A percentile compares a stretch with the other conserved stretches of the same genome.
Evolutionary conservation across 2,113 vertebrate species (phyloP).

Genomic region (Entelurus aequoreus): DNA sequence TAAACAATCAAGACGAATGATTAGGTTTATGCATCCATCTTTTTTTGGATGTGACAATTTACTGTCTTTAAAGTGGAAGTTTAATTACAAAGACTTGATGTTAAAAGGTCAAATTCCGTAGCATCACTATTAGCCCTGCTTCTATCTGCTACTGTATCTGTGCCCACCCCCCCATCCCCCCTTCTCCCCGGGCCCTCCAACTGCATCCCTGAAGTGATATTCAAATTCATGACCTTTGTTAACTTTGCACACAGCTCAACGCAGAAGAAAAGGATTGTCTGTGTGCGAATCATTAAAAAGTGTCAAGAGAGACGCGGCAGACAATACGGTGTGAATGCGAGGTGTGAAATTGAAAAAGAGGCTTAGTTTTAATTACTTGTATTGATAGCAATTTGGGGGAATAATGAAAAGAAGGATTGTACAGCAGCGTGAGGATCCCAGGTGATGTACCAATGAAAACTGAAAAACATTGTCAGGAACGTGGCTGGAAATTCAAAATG

Average conservation of each 20-base stretch:
- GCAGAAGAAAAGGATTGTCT: slow-evolving; percentile 6
- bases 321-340: slow-evolving; percentile 1
- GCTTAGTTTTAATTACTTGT: neutral
- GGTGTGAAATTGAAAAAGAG: slow-evolving; percentile 6
- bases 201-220: slow-evolving; percentile 23
- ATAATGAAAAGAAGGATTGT: neutral
- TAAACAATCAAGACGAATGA: slow-evolving; percentile 16
- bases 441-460: slow-evolving; percentile 13
- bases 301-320: neutral
- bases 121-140: slow-evolving; percentile 18
- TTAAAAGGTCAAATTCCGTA: slow-evolving; percentile 33
- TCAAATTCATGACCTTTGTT: slow-evolving; percentile 40
- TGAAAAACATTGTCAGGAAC: slow-evolving; percentile 13
- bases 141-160: slow-evolving; percentile 2
- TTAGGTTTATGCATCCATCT: slow-evolving; percentile 10
- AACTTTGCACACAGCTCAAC: neutral
- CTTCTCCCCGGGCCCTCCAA: neutral
- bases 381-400: neutral
- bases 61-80: slow-evolving; percentile 12
- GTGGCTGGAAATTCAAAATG: slow-evolving; percentile 22
- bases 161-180: neutral
- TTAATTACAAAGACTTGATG: slow-evolving; percentile 31
- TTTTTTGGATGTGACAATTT: neutral
- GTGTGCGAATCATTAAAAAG: neutral
- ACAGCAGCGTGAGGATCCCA: neutral